phyloP scores from a whole-genome alignment of 1,140 invertebrate species.

The Chionoecetes opilio region DNA sequence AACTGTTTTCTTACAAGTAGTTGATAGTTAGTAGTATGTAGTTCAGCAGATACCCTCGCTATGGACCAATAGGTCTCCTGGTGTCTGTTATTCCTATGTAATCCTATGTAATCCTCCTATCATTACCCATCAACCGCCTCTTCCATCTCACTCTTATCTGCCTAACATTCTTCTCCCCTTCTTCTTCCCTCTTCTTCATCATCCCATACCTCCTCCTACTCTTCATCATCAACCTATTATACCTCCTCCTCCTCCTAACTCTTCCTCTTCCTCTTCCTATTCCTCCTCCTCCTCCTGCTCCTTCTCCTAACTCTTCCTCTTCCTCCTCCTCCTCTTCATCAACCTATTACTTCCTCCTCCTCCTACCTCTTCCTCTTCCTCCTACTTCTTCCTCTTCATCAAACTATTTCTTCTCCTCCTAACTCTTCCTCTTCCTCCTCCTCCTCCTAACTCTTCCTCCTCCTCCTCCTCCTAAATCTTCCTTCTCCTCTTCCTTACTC shows the following conservation, averaged over 20 bases:
- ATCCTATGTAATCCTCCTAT: too few species aligned
- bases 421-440: neutral
- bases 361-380: neutral
- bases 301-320: neutral
- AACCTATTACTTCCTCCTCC: neutral
- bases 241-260: neutral
- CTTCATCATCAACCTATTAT: neutral
- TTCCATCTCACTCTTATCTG: too few species aligned
- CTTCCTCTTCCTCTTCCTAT: neutral
- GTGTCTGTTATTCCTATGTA: too few species aligned
- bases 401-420: neutral
- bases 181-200: neutral
- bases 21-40: too few species aligned
- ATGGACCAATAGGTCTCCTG: too few species aligned
- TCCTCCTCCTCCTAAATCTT: neutral
- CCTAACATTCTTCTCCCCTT: too few species aligned
- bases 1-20: too few species aligned
- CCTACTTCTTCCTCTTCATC: neutral
- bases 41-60: too few species aligned
- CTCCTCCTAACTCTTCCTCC: neutral
- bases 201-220: neutral
- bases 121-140: too few species aligned
- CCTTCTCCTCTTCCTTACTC: neutral
- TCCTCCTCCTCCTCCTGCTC: conserved; percentile 12
- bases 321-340: neutral